Evolutionary conservation across 2,113 vertebrate species (phyloP).

Genomic region (Sus scrofa): T2T-Sscrofa CM000812.6:30364501-30365000

Average conservation of each 20-base stretch:
- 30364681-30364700: not conserved
- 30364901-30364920: too few species aligned
- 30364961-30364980: too few species aligned
- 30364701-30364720: not conserved
- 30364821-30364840: too few species aligned
- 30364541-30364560: not conserved
- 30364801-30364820: too few species aligned
- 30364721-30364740: not conserved
- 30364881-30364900: too few species aligned
- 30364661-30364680: not conserved
- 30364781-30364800: too few species aligned
- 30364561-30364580: not conserved
- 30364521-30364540: not conserved
- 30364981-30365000: too few species aligned
- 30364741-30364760: not conserved
- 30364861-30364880: too few species aligned
- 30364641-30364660: not conserved
- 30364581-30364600: not conserved
- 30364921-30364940: too few species aligned
- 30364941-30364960: too few species aligned
- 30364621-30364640: not conserved
- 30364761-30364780: too few species aligned
- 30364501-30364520: fast-evolving
- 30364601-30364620: not conserved
- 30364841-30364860: too few species aligned